Base-by-base conservation (phyloP, 2,113 vertebrate genomes). In the Salminus brasiliensis region DNA sequence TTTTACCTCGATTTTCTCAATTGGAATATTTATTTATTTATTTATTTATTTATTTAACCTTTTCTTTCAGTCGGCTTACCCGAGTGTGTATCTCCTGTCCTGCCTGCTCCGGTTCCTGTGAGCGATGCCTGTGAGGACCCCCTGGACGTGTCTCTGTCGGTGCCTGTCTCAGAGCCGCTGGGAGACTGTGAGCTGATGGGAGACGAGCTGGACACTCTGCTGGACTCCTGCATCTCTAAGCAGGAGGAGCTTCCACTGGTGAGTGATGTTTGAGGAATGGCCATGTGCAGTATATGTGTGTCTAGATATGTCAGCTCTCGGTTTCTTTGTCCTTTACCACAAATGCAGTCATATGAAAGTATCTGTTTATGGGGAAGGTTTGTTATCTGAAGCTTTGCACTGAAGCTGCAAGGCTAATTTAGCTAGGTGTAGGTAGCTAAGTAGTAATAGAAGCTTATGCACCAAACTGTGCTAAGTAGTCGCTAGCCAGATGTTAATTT, bases 131-230 rank as follows among this genome's bases (percentile, higher is more conserved):
- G 87, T 0, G 89, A 88, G 71, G 80, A 78, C 75, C 85, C 84
- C 72, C 91, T 91, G 36, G 80, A 86, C 1, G 83, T 85, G 89
- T 82, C 84, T 87, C 75, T 86, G 83, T 87, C 91, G 0, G 88
- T 87, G 43, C 81, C 93, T 0, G 92, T 93, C 80, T 78, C 81
- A 15, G 93, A 95, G 7, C 84, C 93, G 66, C 89, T 94, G 83
- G 93, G 92, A 4, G 96, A 97, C n/a, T 93, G 88, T 0, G 96
- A 97, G 41, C 87, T 97, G 82, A 93, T 98, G 47, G 96, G 95
- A 47, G 96, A 97, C 0, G 96, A 99, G 86, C 84, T 99, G 74
- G 97, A 99, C 87, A 94, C 89, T 1, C 92, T 98, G 34, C 92
- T 99, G 62, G 97, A 98, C 88, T 55, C 52, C 5, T 93, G 88